phyloP scores from a whole-genome alignment of 2,888 invertebrate genomes.

The Dicranocentrus wangi region DNA sequence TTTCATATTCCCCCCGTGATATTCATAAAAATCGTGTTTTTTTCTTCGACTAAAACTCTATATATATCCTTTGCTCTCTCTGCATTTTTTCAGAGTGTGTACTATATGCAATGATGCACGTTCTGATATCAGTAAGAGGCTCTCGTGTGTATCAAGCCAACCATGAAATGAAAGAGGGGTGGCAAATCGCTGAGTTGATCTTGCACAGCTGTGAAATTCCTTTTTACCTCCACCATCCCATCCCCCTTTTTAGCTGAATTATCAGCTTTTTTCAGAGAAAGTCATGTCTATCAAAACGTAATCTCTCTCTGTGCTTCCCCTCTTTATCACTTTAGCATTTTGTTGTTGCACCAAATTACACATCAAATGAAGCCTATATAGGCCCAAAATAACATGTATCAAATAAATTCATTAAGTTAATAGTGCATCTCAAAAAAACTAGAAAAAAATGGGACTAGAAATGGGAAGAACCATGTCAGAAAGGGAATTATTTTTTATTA shows the following conservation, averaged over 20 bases:
- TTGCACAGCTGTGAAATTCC: too few species aligned
- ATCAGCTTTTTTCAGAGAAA: neutral
- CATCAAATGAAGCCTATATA: constrained; percentile 9
- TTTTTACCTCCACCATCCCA: neutral
- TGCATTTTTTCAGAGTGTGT: neutral
- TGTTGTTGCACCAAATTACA: neutral
- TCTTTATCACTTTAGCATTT: too few species aligned
- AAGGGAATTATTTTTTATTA: too few species aligned
- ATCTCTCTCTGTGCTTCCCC: neutral
- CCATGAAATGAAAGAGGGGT: constrained; percentile 6
- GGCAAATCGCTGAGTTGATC: neutral
- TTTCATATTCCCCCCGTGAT: constrained; percentile 30
- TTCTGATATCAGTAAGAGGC: constrained; percentile 17
- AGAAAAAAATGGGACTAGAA: too few species aligned
- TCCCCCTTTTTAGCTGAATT: constrained; percentile 1
- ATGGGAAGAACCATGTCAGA: too few species aligned
- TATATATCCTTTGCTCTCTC: neutral
- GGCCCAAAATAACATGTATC: too few species aligned
- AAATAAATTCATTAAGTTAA: too few species aligned
- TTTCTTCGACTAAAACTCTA: neutral
- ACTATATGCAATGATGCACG: constrained; percentile 1
- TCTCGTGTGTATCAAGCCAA: neutral
- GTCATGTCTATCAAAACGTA: neutral
- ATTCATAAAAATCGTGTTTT: constrained; percentile 11
- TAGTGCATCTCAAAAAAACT: too few species aligned